Conservation (phyloP, 1,140 invertebrate species). For the Matsumurasca onukii region DNA sequence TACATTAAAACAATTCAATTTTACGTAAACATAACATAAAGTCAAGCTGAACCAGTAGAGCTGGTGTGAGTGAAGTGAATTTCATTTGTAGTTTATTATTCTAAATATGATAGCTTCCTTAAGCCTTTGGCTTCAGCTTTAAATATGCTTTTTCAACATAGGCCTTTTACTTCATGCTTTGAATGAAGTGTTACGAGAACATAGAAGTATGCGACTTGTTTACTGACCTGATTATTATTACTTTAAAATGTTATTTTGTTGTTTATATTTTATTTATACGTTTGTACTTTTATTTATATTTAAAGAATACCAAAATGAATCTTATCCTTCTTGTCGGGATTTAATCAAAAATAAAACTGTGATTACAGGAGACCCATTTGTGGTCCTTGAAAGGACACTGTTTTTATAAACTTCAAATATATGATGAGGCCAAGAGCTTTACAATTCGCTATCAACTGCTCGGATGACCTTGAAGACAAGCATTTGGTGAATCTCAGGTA, state of each 20-base stretch:
- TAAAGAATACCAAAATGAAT: neutral
- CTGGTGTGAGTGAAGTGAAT: neutral
- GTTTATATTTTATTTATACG: neutral
- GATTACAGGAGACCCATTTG: neutral
- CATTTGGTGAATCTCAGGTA: constrained; percentile 14
- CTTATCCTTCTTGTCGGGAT: neutral
- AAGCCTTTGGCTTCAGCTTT: neutral
- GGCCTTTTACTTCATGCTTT: no score
- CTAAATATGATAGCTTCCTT: neutral
- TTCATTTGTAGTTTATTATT: neutral
- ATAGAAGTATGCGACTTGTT: neutral
- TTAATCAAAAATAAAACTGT: neutral
- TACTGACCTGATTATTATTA: neutral
- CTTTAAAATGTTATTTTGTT: neutral
- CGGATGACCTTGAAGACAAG: neutral
- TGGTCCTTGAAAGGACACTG: constrained; percentile 8
- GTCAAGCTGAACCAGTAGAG: neutral
- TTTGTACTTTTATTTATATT: neutral
- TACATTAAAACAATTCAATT: neutral
- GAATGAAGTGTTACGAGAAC: no score
- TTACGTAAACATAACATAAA: neutral
- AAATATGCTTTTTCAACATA: no score
- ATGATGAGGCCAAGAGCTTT: neutral
- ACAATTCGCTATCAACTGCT: neutral
- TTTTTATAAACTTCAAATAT: neutral